Conservation (phyloP, 1,140 invertebrate species). For the Gonatopus flavifemur region DNA sequence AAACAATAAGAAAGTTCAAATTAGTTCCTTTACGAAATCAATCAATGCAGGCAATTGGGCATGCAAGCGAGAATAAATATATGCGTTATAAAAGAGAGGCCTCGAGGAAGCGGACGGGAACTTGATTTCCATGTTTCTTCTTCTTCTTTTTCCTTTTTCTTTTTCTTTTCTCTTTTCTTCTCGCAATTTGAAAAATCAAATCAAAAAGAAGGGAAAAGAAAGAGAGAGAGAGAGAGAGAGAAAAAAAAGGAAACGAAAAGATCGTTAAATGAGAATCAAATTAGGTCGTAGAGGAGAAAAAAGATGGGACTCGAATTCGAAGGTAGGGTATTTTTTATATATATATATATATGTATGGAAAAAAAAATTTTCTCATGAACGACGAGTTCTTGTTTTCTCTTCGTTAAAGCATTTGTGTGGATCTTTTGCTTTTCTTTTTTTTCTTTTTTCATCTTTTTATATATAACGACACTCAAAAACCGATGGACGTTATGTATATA, state of each 20-base stretch:
- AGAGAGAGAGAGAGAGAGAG: conserved; percentile 2
- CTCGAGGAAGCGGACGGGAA: not conserved
- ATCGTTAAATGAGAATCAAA: not conserved
- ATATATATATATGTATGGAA: conserved; percentile 11
- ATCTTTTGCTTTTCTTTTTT: too few species aligned
- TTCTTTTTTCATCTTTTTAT: conserved; percentile 13
- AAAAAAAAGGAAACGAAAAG: conserved; percentile 1
- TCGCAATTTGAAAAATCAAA: too few species aligned
- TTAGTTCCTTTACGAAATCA: conserved; percentile 57
- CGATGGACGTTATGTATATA: conserved; percentile 56
- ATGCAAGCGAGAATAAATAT: conserved; percentile 52
- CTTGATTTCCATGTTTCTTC: too few species aligned
- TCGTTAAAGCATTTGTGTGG: conserved; percentile 30
- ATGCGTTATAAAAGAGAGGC: not conserved
- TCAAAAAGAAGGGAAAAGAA: not conserved
- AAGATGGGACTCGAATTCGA: not conserved
- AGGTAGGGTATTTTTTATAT: not conserved
- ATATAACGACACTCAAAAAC: conserved; percentile 65
- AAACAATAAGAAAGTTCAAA: conserved; percentile 68
- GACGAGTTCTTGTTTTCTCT: conserved; percentile 46
- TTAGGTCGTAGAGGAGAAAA: not conserved
- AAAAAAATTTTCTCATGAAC: conserved; percentile 47
- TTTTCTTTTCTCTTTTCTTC: too few species aligned
- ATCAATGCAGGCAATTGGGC: conserved; percentile 54
- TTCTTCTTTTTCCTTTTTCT: too few species aligned